Evolutionary conservation across 2,888 invertebrate genomes (phyloP).

Genomic region (Spodoptera picta): DNA sequence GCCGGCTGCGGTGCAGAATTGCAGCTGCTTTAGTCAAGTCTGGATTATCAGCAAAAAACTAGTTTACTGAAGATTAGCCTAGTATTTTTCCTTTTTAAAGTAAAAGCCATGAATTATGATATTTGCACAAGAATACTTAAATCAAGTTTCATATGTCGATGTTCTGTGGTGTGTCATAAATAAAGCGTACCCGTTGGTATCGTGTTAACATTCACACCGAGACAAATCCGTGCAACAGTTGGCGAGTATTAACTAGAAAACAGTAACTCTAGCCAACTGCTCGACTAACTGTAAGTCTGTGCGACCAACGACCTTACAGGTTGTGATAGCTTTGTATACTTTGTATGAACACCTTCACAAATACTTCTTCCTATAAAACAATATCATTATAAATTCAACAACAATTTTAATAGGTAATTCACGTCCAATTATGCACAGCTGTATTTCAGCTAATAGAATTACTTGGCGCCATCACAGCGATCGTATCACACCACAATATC

Average conservation of each 20-base stretch:
- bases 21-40: constrained; percentile 66
- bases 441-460: constrained; percentile 48
- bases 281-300: constrained; percentile 63
- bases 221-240: constrained; percentile 63
- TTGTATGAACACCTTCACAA: no score
- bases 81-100: constrained; percentile 2
- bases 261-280: constrained; percentile 56
- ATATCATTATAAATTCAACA: constrained; percentile 25
- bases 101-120: constrained; percentile 1
- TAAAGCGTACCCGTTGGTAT: constrained; percentile 25
- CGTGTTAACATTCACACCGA: constrained; percentile 50
- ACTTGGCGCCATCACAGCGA: constrained; percentile 42
- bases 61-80: constrained; percentile 57
- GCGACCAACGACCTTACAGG: constrained; percentile 56
- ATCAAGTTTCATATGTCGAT: constrained; percentile 11
- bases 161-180: constrained; percentile 30
- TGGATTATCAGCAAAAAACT: constrained; percentile 59
- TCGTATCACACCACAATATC: constrained; percentile 43
- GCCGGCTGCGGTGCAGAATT: constrained; percentile 65
- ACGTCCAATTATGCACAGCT: constrained; percentile 35
- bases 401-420: constrained; percentile 32
- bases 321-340: no score
- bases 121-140: constrained; percentile 9
- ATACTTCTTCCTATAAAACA: no score
- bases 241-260: constrained; percentile 63